A percentile compares a stretch with the other conserved stretches of the same genome.
Evolutionary conservation across 2,888 invertebrate species (phyloP).

Genomic region (Macrophya alboannulata): DNA sequence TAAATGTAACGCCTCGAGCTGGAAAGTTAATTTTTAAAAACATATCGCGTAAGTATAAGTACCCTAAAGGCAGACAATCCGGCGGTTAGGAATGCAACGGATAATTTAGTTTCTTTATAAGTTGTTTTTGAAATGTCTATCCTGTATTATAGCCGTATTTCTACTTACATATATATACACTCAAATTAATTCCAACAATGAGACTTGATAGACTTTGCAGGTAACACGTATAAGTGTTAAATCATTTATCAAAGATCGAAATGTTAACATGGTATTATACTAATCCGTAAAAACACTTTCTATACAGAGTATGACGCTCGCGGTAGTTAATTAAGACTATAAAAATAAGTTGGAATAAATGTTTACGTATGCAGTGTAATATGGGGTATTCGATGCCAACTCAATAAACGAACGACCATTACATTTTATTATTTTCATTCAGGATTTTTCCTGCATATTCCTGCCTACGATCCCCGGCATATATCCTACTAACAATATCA

Average conservation of each 20-base stretch:
- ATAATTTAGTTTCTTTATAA: background rate
- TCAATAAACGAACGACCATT: no score
- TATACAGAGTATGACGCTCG: background rate
- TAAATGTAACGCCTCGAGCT: constrained; percentile 8
- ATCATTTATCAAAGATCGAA: background rate
- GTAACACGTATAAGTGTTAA: background rate
- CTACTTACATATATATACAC: background rate
- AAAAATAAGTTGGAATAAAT: background rate
- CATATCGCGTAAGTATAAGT: constrained; percentile 3
- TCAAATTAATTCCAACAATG: background rate
- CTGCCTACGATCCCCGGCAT: no score
- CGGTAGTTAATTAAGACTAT: background rate
- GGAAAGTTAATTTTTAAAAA: constrained; percentile 6
- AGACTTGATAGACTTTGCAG: background rate
- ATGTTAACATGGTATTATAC: background rate
- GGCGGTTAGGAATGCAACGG: background rate
- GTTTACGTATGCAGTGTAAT: background rate
- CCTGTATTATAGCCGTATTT: background rate
- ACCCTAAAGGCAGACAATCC: constrained; percentile 7
- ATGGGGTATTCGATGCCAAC: no score
- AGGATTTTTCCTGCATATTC: no score
- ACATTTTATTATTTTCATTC: no score
- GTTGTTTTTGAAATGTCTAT: background rate
- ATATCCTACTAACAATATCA: no score
- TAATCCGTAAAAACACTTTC: background rate